Base-by-base conservation (phyloP, 2,797 vertebrate species). In the Acanthurus leucopareius region DNA sequence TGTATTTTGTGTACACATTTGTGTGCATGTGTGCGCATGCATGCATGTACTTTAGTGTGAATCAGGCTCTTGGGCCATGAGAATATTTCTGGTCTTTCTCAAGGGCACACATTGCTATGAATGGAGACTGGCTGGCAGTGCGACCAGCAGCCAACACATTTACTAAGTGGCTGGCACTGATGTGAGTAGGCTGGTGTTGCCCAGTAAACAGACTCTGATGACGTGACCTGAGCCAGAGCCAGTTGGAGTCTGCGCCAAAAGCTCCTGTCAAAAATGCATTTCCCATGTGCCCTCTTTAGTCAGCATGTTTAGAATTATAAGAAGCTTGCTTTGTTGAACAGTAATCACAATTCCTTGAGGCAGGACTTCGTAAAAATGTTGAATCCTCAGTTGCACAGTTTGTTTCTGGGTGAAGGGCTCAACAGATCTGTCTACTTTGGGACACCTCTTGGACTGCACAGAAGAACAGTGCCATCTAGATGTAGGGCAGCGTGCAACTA, bases 141-240 rank as follows among this genome's bases (percentile, higher is more conserved):
- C 83, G 88, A 91, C 90, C 81, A 86, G 79, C 87, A 91, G 90
- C 89, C 91, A 87, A 80, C 89, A 91, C 89, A 86, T 93, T 94
- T 92, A 91, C 91, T 89, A 89, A 94, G 93, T 88, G 89, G 87
- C 91, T 94, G 95, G 93, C 93, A 93, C 84, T 71, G 85, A 72
- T 77, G 69, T 66, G 75, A 79, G 84, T 57, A 71, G 79, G 44
- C 80, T 77, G 81, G 74, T 40, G 45, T 68, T 84, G 79, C 82
- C 84, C 90, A 82, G 73, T 89, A 89, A 91, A 91, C 86, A 87
- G 81, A 84, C 89, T 80, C 80, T 73, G 81, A 80, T 87, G 90
- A 86, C 75, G 79, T 83, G 86, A 84, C 81, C 84, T 87, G 88
- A 91, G 71, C 81, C 38, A 16, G 67, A 85, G 88, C 90, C 91